Conservation (phyloP, 2,113 vertebrate species). For the Lethenteron camtschaticum region DNA sequence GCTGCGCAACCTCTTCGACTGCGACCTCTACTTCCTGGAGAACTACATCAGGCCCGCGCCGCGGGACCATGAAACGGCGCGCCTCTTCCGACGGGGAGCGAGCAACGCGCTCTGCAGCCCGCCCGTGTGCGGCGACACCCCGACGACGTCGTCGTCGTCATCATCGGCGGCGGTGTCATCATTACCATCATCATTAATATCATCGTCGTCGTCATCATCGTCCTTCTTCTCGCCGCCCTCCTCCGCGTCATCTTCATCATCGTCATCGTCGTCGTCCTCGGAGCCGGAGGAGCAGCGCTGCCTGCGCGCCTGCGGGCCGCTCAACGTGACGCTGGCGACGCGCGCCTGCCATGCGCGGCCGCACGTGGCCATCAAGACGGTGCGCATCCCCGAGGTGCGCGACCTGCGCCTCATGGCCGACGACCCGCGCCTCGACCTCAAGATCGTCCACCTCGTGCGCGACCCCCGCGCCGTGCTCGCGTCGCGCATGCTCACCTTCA, state of each 20-base stretch:
- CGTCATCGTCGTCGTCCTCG: constrained; percentile 2
- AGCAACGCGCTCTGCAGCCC: constrained; percentile 68
- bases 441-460: constrained; percentile 80
- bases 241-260: no score
- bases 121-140: constrained; percentile 35
- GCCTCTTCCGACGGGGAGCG: constrained; percentile 66
- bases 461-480: constrained; percentile 78
- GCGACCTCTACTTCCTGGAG: constrained; percentile 75
- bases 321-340: constrained; percentile 60
- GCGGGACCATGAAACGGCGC: constrained; percentile 60
- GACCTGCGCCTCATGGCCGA: constrained; percentile 68
- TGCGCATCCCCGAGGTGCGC: constrained; percentile 60
- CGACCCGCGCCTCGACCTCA: constrained; percentile 70
- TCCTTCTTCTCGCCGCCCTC: no score
- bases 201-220: no score
- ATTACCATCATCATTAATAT: no score
- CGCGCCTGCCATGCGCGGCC: constrained; percentile 52
- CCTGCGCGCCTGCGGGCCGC: constrained; percentile 46
- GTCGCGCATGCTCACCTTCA: constrained; percentile 76
- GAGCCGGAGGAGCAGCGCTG: constrained; percentile 81
- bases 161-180: no score
- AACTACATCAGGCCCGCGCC: constrained; percentile 80
- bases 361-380: constrained; percentile 74
- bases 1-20: constrained; percentile 63
- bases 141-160: not conserved